These are phyloP conservation scores for Phyllotis vaccarum DNA, from an alignment of 2,797 vertebrate genomes.

Conservation along the genomic window DNA sequence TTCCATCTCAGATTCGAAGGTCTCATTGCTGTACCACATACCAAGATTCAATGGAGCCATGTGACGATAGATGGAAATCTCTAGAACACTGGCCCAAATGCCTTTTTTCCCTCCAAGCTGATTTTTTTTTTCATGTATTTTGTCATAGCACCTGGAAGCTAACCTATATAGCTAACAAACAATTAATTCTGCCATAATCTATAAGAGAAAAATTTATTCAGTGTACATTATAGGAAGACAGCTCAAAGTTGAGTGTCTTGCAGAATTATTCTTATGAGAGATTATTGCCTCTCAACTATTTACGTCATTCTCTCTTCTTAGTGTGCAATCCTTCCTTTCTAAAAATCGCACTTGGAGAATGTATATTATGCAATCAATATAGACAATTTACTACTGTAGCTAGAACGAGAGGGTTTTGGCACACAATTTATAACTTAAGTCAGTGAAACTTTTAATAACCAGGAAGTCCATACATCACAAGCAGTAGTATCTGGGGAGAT, in stretches of 20 bases:
- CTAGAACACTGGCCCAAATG: background rate
- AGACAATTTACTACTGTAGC: conserved; percentile 47
- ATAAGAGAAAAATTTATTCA: background rate
- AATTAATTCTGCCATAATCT: background rate
- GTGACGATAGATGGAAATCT: background rate
- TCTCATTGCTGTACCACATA: too few species aligned
- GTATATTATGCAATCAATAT: conserved; percentile 58
- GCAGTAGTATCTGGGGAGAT: background rate
- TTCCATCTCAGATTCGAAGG: too few species aligned
- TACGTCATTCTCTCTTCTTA: conserved; percentile 27
- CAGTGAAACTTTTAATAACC: conserved; percentile 64
- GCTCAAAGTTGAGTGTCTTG: background rate
- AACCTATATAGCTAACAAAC: background rate
- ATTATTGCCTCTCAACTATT: background rate
- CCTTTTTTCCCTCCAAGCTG: background rate
- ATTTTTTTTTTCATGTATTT: background rate
- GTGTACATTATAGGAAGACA: conserved; percentile 5
- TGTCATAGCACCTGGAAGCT: background rate
- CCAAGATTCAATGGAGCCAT: too few species aligned
- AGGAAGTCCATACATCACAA: conserved; percentile 16
- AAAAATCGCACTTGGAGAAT: conserved; percentile 61
- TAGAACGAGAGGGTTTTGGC: background rate
- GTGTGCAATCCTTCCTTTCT: conserved; percentile 31
- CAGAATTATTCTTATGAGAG: conserved; percentile 34
- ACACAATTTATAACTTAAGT: conserved; percentile 51